Evolutionary conservation across 2,113 vertebrate species (phyloP), one percentile per base, ranked within the genome.

Genomic region (Prochilodus magdalenae): DNA sequence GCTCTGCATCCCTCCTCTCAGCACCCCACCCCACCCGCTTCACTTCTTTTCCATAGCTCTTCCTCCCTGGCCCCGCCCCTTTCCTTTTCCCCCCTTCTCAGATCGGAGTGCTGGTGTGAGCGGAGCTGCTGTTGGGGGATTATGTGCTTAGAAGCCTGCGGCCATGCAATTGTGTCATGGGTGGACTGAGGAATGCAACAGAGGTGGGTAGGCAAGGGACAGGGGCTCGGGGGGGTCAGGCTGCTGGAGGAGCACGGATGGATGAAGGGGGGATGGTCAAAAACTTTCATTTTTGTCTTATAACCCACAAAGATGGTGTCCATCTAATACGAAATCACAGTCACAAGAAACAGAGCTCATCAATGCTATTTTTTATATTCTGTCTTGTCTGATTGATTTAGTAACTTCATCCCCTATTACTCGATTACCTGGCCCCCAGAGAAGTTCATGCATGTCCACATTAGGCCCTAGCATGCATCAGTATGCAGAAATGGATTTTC

Each of bases 21-120:
- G 90, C 91, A 89, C 89, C 90, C 85, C 87, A 90, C 90, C 88
- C 90, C 91, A 90, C 90, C 90, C 91, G 91, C 60, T 89, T 89
- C 89, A 87, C 87, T 90, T 85, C 36, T 92, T 93, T 94, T 94
- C 94, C 93, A 93, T 88, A 89, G 90, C 90, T 90, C 92, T 93
- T 93, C 93, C 92, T 92, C 91, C 86, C 87, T 92, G 92, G 92
- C 89, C 27, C 78, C 62, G 89, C 82, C 85, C 89, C 89, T 89
- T 77, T 26, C 77, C n/a, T 60, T 70, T 77, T 66, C 72, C 70
- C 40, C n/a, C 69, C 66, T 66, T 69, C 67, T 75, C 30, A 73
- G 53, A 83, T 83, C 24, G 29, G 36, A 75, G 66, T 47, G 5
- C 40, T 73, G 55, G 73, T 73, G 59, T 75, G 81, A 86, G 86